Conservation (phyloP, 2,888 invertebrate genomes). For the Hololepta plana region DNA sequence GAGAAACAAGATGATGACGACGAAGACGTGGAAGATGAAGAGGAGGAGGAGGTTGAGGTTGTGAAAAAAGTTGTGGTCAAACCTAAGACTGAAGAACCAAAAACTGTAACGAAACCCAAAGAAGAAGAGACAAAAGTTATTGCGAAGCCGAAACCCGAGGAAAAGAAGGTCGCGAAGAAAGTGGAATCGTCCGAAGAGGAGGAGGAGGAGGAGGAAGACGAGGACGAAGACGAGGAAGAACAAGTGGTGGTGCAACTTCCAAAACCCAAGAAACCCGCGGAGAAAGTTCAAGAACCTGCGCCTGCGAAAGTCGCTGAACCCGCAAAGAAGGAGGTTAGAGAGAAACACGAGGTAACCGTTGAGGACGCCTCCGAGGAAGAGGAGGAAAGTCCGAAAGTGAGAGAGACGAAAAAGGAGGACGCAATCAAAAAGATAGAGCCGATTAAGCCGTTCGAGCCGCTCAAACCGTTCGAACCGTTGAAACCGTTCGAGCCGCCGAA, state of each 20-base stretch:
- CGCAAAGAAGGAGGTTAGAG: too few relatives aligned
- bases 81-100: not conserved
- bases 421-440: slow-evolving; percentile 15
- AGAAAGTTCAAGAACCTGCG: slow-evolving; percentile 1
- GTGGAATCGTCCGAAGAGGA: slow-evolving; percentile 1
- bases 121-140: not conserved
- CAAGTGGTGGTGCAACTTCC: not conserved
- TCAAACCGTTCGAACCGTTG: slow-evolving; percentile 20
- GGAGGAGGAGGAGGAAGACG: slow-evolving; percentile 1
- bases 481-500: slow-evolving; percentile 22
- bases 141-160: not conserved
- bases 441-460: slow-evolving; percentile 19
- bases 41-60: not conserved
- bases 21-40: not conserved
- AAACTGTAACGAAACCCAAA: not conserved
- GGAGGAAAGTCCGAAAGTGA: not conserved
- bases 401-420: slow-evolving; percentile 11
- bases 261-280: slow-evolving; percentile 1
- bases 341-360: slow-evolving; percentile 1
- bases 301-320: not conserved
- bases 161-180: not conserved
- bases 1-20: not conserved
- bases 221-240: slow-evolving; percentile 3
- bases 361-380: not conserved
- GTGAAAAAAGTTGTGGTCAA: not conserved